Evolutionary conservation across 2,797 vertebrate genomes (phyloP), one percentile per base, ranked within the genome.

Genomic region (Schizopygopsis malacanthus): DNA sequence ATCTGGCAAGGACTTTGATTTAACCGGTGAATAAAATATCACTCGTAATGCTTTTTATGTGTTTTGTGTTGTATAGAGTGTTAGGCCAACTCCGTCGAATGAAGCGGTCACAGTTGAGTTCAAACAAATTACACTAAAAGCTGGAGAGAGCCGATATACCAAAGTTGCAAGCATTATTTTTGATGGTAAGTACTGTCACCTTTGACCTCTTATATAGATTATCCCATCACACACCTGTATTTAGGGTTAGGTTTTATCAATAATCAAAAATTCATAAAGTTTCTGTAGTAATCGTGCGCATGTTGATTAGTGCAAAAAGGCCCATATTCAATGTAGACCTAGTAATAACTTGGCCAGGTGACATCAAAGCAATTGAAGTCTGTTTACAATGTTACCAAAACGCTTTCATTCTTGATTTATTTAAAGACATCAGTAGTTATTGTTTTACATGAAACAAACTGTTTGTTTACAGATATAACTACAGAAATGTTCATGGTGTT

Each of bases 121-220:
- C 92, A 99, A 98, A 92, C 97, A 97, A 50, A 93, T 99, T 87
- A 99, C 98, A 1, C 94, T 99, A 89, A 98, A 98, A 96, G 97
- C 97, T 73, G 98, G 97, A 88, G 98, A 99, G 92, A 98, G 94
- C 93, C 96, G 97, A 97, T 99, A 99, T 91, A 98, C 98, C 95
- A 99, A 98, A 97, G 98, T 99, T 88, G 98, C 98, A 90, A 99
- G 96, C 93, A 98, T 99, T 94, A 96, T 95, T 95, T 99, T 99
- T 95, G 98, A 99, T 94, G 97, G 98, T 99, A 92, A 96, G 97
- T 94, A 1, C 4, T 79, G n/a, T 81, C 39, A 15, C 54, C n/a
- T 75, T 73, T 85, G 39, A 59, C 50, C 41, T 79, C 52, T 84
- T 16, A 2, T 47, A 79, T 80, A 11, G 41, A 79, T 79, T 71